These are phyloP conservation scores for Caenorhabditis japonica DNA, from an alignment of 2,888 invertebrate genomes.

Conservation along the genomic window DNA sequence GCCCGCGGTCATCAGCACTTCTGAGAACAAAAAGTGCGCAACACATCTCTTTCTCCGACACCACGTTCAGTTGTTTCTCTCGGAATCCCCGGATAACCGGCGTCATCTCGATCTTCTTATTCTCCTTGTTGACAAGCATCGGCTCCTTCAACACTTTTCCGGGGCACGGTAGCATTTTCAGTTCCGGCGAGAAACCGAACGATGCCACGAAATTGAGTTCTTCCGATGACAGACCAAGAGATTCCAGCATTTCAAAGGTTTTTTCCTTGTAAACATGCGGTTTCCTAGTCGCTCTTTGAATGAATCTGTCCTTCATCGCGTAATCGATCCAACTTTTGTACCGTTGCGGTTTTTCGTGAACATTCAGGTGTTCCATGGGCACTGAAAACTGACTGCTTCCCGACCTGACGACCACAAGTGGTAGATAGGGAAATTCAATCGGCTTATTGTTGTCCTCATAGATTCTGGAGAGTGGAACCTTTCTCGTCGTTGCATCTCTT, in stretches of 20 bases:
- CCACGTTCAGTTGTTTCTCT: constrained; percentile 37
- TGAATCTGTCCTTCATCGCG: constrained; percentile 20
- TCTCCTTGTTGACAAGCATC: constrained; percentile 25
- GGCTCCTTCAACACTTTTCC: constrained; percentile 51
- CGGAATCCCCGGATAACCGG: constrained; percentile 35
- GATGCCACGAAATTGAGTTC: constrained; percentile 20
- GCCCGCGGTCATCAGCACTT: neutral
- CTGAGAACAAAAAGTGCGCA: constrained; percentile 23
- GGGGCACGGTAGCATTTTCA: constrained; percentile 32
- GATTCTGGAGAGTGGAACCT: constrained; percentile 4
- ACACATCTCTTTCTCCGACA: constrained; percentile 30
- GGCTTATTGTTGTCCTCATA: neutral
- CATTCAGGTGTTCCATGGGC: constrained; percentile 41
- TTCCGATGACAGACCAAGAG: constrained; percentile 25
- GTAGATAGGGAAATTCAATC: constrained; percentile 47
- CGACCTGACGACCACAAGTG: constrained; percentile 34
- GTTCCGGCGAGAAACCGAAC: constrained; percentile 18
- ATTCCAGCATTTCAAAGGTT: constrained; percentile 40
- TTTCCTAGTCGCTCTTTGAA: constrained; percentile 20
- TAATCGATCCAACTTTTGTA: constrained; percentile 39
- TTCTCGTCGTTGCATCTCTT: neutral
- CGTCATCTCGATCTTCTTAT: constrained; percentile 24
- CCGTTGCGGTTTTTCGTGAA: constrained; percentile 40
- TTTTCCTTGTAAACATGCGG: constrained; percentile 30
- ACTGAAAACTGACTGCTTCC: constrained; percentile 20